Evolutionary conservation across 1,140 invertebrate species (phyloP), one percentile per base, ranked within the genome.

Genomic region (Eriocheir sinensis): DNA sequence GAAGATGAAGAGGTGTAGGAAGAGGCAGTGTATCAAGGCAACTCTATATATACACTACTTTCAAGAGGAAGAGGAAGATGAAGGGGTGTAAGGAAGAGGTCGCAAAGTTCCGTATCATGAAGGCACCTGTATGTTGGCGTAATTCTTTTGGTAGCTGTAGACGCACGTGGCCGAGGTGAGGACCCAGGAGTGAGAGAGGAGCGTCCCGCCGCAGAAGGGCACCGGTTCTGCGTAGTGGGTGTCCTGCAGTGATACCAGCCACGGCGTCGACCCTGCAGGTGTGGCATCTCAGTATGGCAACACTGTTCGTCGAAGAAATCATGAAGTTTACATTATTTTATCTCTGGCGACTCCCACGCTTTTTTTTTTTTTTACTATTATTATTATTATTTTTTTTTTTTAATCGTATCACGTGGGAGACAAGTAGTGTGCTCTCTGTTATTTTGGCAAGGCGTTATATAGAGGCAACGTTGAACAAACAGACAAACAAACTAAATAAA

Each of bases 191-290:
- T 80, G 36, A 15, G 32, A 40, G 53, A 91, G n/a, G 2, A 91
- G 90, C 0, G 90, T 80, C 32, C 15, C 90, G 12, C 90, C 60
- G 72, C 90, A 91, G 90, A 91, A 91, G 36, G 72, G 90, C 36
- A 81, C 72, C 1, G 90, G 90, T 0, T 36, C 12, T 2, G 27
- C 0, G 60, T 91, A 91, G 4, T 91, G 90, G 3, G 72, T 36
- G 48, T 91, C 90, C 36, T 79, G 53, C n/a, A 91, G 91, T 27
- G 91, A 83, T 4, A 83, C 40, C 34, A 92, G 40, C 79, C 91
- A 83, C 9, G 91, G 90, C 30, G 90, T 91, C 38, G 60, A 79
- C 21, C 90, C 90, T 91, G 90, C 4, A 88, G 38, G 12, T 40
- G 38, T n/a, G 81, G 30, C 36, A 12, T 17, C 30, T 32, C 30